Base-by-base conservation (phyloP, 2,888 invertebrate species). In the Melipona bicolor region DNA sequence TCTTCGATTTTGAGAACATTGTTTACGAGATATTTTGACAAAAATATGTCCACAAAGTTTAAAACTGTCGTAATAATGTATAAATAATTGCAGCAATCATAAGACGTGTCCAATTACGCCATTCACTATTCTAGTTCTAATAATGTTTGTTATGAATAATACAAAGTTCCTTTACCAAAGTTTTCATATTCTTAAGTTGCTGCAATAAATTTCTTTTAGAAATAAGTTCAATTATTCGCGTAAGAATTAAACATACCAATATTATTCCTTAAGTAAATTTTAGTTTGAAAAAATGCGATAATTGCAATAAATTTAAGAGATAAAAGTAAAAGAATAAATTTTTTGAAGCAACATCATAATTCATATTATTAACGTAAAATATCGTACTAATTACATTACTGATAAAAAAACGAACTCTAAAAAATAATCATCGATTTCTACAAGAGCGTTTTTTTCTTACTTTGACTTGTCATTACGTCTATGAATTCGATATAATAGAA, bases 131-230 rank as follows among this genome's bases (percentile, higher is more conserved):
- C 67, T 82, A 85, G 74, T 75, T 79, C 59, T 79, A 85, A 79
- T 67, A 68, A 82, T 77, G 52, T 59, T 79, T 81, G 68, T 75
- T n/a, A 24, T 64, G 77, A 75, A 77, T 79, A 79, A 69, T 83
- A 82, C 75, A 80, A 71, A 87, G 79, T 87, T 89, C 54, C 83
- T 86, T 79, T 83, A 82, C 81, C 88, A 89, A 89, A 86, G 83
- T 83, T 73, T 62, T 71, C 61, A 64, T 67, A 71, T 68, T 67
- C 61, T 79, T 74, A 79, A 77, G 68, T 77, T 82, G 72, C 65
- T 81, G 78, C 70, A 52, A 76, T 64, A 43, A 75, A 79, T 78
- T n/a, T 56, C 61, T 72, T 74, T n/a, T 62, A 52, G 64, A 64
- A 64, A 72, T 84, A 80, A 73, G 70, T 81, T 78, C n/a, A 50